Evolutionary conservation across 2,888 invertebrate genomes (phyloP), one percentile per base, ranked within the genome.

Genomic region (Caenorhabditis zanzibari): DNA sequence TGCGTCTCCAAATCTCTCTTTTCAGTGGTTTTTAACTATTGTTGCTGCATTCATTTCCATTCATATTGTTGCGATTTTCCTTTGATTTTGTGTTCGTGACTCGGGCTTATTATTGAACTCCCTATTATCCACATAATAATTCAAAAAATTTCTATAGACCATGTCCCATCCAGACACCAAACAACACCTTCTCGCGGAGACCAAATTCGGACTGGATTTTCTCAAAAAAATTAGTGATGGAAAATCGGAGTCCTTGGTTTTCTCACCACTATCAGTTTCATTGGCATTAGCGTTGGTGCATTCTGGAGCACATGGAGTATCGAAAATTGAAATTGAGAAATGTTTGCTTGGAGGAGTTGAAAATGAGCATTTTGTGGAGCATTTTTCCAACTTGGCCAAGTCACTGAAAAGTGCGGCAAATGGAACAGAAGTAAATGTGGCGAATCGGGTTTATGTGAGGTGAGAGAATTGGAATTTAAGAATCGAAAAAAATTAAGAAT

Each of bases 251-350:
- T 81, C 80, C 3, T 7, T 68, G 12, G 66, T 81, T 12, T 81
- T 81, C 64, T 81, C 80, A 4, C 80, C 80, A 10, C 24, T 81
- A 14, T 81, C 80, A 5, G 54, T 81, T 14, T 73, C 80, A 10
- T 41, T 81, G 5, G 73, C 68, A 14, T 14, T 81, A 1, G 59
- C 73, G 4, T 47, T 81, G 49, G 73, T 81, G 4, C 80, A 81
- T 44, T 38, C 68, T 19, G 80, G 80, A 59, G 80, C 80, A 4
- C 47, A 41, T 6, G 73, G 73, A 3, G 35, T 10, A 16, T 61
- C 80, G 1, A 66, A 19, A 7, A 22, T 19, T 1, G 58, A 81
- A 44, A 81, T 81, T 32, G 61, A 61, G 10, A 56, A 80, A 26
- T 41, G 14, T 22, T 28, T 72, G 0, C 47, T 79, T 41, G 56